Conservation (phyloP, 1,140 invertebrate species). For the Periplaneta americana region DNA sequence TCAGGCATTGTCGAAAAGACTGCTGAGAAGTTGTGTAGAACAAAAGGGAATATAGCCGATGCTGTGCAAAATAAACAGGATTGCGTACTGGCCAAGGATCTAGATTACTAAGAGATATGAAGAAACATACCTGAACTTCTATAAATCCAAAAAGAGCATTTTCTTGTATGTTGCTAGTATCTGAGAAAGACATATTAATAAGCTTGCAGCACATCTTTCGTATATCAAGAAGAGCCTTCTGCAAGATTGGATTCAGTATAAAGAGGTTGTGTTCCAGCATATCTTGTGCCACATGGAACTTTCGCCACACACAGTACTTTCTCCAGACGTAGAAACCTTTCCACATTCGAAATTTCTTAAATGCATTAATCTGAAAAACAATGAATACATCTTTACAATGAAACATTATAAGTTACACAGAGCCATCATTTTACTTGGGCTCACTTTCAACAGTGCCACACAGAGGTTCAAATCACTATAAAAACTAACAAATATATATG, state of each 20-base stretch:
- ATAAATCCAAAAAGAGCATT: conserved; percentile 58
- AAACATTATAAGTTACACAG: too few species aligned
- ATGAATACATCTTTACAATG: too few species aligned
- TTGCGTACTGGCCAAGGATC: too few species aligned
- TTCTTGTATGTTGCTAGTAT: conserved; percentile 47
- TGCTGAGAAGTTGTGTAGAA: too few species aligned
- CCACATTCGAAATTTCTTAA: conserved; percentile 68
- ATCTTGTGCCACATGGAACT: conserved; percentile 51
- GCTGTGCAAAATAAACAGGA: too few species aligned
- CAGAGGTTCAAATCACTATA: too few species aligned
- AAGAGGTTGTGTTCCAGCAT: conserved; percentile 62
- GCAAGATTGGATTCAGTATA: conserved; percentile 61
- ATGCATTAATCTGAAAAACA: conserved; percentile 59
- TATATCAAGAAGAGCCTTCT: conserved; percentile 60
- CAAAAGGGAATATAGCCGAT: too few species aligned
- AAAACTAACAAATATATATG: too few species aligned
- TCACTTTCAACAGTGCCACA: too few species aligned
- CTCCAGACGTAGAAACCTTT: conserved; percentile 78
- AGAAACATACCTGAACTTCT: conserved; percentile 50
- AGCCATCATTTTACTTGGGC: too few species aligned
- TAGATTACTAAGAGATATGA: not conserved
- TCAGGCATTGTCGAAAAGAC: too few species aligned
- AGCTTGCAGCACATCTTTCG: conserved; percentile 64
- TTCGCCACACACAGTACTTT: conserved; percentile 64
- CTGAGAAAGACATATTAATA: conserved; percentile 50